Base-by-base conservation (phyloP, 2,888 invertebrate genomes). In the Drosophila kokeensis region DNA sequence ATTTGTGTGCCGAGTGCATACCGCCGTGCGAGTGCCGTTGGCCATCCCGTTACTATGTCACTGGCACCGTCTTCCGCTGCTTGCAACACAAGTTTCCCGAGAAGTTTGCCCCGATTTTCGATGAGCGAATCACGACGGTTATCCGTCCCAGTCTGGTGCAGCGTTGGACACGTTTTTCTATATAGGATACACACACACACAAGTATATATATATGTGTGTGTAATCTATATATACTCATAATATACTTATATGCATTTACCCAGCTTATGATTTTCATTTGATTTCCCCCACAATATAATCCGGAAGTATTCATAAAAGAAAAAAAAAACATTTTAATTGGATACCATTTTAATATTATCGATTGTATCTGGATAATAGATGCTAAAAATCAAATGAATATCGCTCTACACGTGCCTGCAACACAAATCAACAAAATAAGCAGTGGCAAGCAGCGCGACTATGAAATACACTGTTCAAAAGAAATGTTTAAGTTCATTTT, bases 11-110 rank as follows among this genome's bases (percentile, higher is more conserved):
- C 0, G 4, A 18, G 0, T 87, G 87, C 11, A 75, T 88, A 27
- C 87, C 87, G 57, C 87, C 87, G 2, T 87, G 90, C 57, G 90
- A 89, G 42, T 87, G 90, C 63, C 57, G 42, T 29, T 87, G 87
- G 87, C 84, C 79, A 8, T 76, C 89, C 4, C 83, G 89, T 0
- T 87, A 70, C 32, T 87, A 89, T 57, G 60, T 90, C 0, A 89
- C 82, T 10, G 84, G 78, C 0, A 90, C 89, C 8, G 90, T 84
- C 2, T 42, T 87, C n/a, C 48, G 30, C 5, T 84, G 83, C 18
- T 70, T 87, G 30, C 82, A 87, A 32, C 48, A 65, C 0, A 74
- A 38, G 13, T 87, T 90, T 34, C 89, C 90, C 36, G 90, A 89
- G 36, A 87, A 90, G 58, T 87, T 87, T 40, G 60, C 78, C 2